Base-by-base conservation (phyloP, 2,797 vertebrate species). In the Pseudochirops cupreus region DNA sequence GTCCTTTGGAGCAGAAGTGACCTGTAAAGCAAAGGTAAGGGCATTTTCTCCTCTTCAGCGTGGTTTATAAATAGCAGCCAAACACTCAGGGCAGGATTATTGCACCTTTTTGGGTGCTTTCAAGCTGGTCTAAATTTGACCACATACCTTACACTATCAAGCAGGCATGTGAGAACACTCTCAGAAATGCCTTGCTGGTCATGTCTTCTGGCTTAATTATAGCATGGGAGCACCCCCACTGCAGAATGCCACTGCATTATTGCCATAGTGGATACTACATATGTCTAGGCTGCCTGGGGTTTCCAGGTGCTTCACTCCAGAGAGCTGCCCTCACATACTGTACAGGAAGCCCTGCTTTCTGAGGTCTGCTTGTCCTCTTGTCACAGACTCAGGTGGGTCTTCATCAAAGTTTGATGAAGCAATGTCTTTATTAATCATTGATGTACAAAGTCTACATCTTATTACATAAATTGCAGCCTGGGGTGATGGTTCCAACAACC, bases 101-200 rank as follows among this genome's bases (percentile, higher is more conserved):
- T 96, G 53, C 26, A 57, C 29, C 91, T 94, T 97, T 93, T 92
- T 57, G 26, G 93, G 93, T 92, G 95, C 29, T 92, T 92, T 93
- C 95, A 29, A 54, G 55, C 91, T 54, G 46, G 91, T 95, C 98
- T 97, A 97, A 97, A 96, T 98, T 96, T 96, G 94, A 95, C 94
- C 50, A 96, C 74, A 91, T 93, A 95, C 92, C 95, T 97, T 98
- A 97, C 96, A 94, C 93, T 96, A 96, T 94, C 94, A 92, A 94
- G 91, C 74, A 97, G 94, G 94, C 92, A 96, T 97, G 97, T 55
- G 46, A 94, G 91, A 95, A 95, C 96, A 96, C 96, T 87, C 91
- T 95, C 94, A 96, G 95, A 96, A 97, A 96, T 97, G 95, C 94
- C 67, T 92, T 90, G 94, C 57, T 56, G 93, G 97, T 67, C 91